Conservation (phyloP, 2,797 vertebrate genomes). For the Eulemur albifrons region DNA sequence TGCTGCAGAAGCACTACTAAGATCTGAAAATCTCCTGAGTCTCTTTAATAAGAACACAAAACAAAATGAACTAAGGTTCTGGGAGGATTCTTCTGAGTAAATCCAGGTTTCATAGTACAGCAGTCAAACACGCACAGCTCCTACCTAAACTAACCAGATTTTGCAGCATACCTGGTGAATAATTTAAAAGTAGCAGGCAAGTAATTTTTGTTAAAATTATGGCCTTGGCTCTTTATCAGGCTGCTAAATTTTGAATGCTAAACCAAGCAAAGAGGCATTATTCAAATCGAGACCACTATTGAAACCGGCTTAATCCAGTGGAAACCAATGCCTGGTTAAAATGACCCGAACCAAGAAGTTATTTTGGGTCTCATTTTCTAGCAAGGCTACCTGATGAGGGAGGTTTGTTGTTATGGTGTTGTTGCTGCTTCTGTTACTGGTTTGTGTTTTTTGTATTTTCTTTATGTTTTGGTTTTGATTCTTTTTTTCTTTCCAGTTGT, state of each 20-base stretch:
- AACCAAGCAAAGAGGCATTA: not conserved
- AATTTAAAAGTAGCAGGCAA: constrained; percentile 26
- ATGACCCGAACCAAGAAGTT: not conserved
- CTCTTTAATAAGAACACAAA: not conserved
- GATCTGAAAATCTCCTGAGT: not conserved
- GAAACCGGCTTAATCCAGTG: not conserved
- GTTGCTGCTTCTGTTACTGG: not conserved
- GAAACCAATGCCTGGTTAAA: not conserved
- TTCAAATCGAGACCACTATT: not conserved
- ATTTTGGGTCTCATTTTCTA: not conserved
- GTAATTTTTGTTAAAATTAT: not conserved
- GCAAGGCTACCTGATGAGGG: not conserved
- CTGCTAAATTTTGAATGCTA: not conserved
- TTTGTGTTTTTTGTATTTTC: not conserved
- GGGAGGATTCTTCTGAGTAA: not conserved
- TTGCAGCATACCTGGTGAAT: not conserved
- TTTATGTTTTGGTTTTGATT: not conserved
- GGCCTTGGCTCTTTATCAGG: not conserved
- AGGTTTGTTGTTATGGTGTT: not conserved
- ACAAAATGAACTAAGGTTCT: not conserved
- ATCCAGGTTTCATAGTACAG: not conserved
- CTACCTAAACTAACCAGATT: not conserved
- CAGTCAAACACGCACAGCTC: not conserved
- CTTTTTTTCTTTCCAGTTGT: not conserved
- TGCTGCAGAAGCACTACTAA: not conserved